These are phyloP conservation scores for Agraylea sexmaculata DNA, from an alignment of 1,140 invertebrate species.

Conservation along the genomic window DNA sequence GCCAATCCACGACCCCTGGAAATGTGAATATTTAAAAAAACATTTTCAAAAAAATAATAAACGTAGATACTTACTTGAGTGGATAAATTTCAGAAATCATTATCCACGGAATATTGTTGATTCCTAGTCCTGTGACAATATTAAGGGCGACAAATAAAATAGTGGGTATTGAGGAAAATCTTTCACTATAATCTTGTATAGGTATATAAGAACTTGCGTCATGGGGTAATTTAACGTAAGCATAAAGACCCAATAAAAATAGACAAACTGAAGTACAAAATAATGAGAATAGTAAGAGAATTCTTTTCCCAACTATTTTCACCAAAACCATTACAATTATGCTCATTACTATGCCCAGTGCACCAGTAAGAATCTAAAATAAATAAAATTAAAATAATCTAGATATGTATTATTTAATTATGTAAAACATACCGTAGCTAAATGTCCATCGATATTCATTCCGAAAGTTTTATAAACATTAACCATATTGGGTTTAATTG, in stretches of 20 bases:
- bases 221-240: constrained; percentile 10
- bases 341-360: neutral
- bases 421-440: constrained; percentile 30
- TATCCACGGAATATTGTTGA: constrained; percentile 33
- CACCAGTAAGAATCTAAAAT: constrained; percentile 14
- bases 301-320: constrained; percentile 38
- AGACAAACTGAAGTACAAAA: constrained; percentile 20
- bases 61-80: constrained; percentile 19
- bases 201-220: constrained; percentile 9
- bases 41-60: constrained; percentile 24
- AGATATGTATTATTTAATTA: constrained; percentile 5
- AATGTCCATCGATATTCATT: constrained; percentile 34
- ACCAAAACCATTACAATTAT: constrained; percentile 36
- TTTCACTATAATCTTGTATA: neutral
- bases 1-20: constrained; percentile 42
- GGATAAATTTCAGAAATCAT: constrained; percentile 40
- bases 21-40: constrained; percentile 16
- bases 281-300: constrained; percentile 28
- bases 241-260: constrained; percentile 20
- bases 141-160: constrained; percentile 15
- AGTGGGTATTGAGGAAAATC: constrained; percentile 19
- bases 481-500: constrained; percentile 49
- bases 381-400: constrained; percentile 5
- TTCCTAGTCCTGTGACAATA: constrained; percentile 14
- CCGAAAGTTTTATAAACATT: constrained; percentile 37